A percentile compares a stretch with the other conserved stretches of the same genome.
These are phyloP conservation scores for Nannoperca obscura DNA, from an alignment of 2,797 vertebrate species.

Conservation along the genomic window DNA sequence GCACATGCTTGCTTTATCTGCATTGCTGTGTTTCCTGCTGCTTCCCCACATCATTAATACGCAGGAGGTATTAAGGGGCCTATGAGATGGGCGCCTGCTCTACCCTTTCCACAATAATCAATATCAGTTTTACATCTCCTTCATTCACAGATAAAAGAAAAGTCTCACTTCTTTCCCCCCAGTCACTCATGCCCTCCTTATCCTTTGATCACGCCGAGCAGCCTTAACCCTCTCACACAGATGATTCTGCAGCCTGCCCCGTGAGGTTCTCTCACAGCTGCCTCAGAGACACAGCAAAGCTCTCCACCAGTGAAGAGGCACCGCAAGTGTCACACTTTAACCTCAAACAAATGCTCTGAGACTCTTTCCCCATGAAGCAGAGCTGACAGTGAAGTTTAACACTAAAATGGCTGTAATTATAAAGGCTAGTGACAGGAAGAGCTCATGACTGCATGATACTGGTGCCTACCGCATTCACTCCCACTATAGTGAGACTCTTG, in stretches of 20 bases:
- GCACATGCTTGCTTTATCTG: conserved; percentile 58
- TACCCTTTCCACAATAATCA: conserved; percentile 72
- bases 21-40: conserved; percentile 57
- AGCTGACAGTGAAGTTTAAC: conserved; percentile 32
- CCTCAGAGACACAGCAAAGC: conserved; percentile 49
- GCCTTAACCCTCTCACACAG: conserved; percentile 57
- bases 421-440: conserved; percentile 22
- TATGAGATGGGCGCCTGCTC: conserved; percentile 39
- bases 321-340: conserved; percentile 50
- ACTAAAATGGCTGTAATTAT: conserved; percentile 40
- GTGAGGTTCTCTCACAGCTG: conserved; percentile 57
- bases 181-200: conserved; percentile 56
- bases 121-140: conserved; percentile 79
- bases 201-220: conserved; percentile 77
- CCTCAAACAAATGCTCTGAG: conserved; percentile 59
- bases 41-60: conserved; percentile 63
- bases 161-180: conserved; percentile 34
- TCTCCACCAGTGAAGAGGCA: conserved; percentile 34
- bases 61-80: conserved; percentile 35
- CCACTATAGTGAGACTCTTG: not conserved
- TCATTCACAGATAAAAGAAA: conserved; percentile 74
- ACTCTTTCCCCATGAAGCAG: conserved; percentile 36
- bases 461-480: conserved; percentile 2
- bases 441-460: conserved; percentile 10
- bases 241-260: conserved; percentile 65